These are phyloP conservation scores for Eudorcas thomsonii DNA, from an alignment of 2,113 vertebrate genomes.

Conservation along the genomic window DNA sequence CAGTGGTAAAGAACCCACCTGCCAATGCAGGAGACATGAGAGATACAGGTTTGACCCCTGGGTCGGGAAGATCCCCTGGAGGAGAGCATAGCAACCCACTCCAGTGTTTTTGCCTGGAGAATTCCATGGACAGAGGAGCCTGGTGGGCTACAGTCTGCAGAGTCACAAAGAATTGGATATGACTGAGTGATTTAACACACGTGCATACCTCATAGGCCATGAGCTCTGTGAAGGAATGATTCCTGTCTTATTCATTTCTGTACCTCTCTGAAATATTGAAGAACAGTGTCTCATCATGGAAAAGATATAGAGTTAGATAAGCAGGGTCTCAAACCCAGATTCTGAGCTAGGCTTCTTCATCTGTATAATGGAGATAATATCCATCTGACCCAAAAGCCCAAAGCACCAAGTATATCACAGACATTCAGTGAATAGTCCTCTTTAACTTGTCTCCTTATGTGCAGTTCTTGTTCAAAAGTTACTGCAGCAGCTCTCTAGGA, in stretches of 20 bases:
- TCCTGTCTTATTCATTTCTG: not conserved
- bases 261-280: not conserved
- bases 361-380: not conserved
- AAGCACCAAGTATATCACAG: not conserved
- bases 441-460: not conserved
- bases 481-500: rapidly evolving
- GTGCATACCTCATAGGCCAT: rapidly evolving
- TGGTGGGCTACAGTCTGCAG: not conserved
- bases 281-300: not conserved
- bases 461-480: not conserved
- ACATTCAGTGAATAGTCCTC: not conserved
- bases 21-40: not conserved
- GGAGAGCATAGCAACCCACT: not conserved
- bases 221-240: not conserved
- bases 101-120: not conserved
- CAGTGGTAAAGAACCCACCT: not conserved
- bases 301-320: not conserved
- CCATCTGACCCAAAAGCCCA: not conserved
- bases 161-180: not conserved
- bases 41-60: not conserved
- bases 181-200: not conserved
- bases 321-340: not conserved
- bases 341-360: not conserved
- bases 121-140: not conserved
- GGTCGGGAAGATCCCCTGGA: not conserved